Evolutionary conservation across 2,797 vertebrate genomes (phyloP).

Genomic region (Sebastes taczanowskii): DNA sequence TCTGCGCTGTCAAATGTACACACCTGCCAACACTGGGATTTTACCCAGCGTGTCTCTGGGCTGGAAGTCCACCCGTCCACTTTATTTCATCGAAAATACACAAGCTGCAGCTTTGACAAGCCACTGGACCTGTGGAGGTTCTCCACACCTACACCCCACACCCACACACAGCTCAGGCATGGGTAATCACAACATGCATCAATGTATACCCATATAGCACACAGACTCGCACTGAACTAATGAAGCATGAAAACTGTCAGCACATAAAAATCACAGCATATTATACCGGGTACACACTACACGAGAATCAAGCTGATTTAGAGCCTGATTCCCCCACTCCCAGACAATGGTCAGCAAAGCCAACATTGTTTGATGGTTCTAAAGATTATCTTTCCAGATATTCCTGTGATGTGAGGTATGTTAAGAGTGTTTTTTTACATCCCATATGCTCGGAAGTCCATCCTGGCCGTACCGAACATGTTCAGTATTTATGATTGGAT

Average conservation of each 20-base stretch:
- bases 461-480: no score
- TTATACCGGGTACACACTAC: no score
- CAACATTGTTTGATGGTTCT: no score
- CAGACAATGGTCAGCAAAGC: no score
- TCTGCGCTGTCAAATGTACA: slow-evolving; percentile 20
- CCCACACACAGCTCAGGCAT: background rate
- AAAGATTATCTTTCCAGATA: no score
- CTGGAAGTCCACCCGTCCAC: slow-evolving; percentile 51
- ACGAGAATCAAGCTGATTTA: accelerated
- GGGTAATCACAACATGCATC: slow-evolving; percentile 23
- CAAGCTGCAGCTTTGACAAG: slow-evolving; percentile 35
- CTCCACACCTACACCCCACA: background rate
- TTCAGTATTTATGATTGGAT: no score
- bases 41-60: slow-evolving; percentile 46
- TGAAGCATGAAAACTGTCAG: slow-evolving; percentile 54
- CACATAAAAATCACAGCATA: slow-evolving; percentile 24
- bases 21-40: slow-evolving; percentile 40
- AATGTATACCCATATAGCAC: background rate
- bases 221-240: slow-evolving; percentile 14
- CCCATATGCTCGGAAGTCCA: no score
- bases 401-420: no score
- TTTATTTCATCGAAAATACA: slow-evolving; percentile 36
- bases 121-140: slow-evolving; percentile 23
- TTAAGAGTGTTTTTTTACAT: no score
- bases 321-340: no score